These are phyloP conservation scores for Hexactinellida sp. DNA, from an alignment of 37 sponge, comb jelly and placozoan genomes.

Conservation along the genomic window DNA sequence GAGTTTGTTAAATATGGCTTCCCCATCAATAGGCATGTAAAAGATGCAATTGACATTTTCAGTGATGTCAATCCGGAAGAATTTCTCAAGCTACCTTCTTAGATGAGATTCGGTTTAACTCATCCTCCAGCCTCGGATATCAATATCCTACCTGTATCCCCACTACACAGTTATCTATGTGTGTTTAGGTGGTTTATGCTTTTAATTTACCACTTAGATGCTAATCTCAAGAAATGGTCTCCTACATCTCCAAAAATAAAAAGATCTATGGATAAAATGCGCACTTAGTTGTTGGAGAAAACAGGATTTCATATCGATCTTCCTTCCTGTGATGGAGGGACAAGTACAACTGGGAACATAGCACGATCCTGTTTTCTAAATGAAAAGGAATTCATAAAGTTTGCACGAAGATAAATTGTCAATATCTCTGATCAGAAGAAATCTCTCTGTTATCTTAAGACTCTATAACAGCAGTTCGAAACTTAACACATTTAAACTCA, in stretches of 20 bases:
- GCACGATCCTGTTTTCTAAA: background rate
- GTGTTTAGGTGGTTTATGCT: background rate
- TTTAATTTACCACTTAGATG: background rate
- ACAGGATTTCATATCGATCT: background rate
- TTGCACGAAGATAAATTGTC: background rate
- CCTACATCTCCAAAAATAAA: background rate
- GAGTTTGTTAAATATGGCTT: background rate
- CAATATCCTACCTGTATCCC: background rate
- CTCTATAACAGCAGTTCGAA: background rate
- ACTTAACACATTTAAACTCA: background rate
- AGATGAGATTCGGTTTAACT: background rate
- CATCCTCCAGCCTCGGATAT: background rate
- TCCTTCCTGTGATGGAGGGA: background rate
- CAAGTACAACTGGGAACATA: background rate
- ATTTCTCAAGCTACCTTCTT: background rate
- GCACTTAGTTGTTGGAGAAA: background rate
- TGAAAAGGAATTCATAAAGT: background rate
- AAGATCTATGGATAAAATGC: background rate
- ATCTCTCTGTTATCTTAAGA: background rate
- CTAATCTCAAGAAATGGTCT: background rate
- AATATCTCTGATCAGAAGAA: background rate
- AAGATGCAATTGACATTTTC: background rate
- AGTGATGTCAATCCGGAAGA: background rate
- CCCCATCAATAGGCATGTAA: background rate
- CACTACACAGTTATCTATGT: background rate